phyloP scores from a whole-genome alignment of 2,113 vertebrate genomes.

The Jaculus jaculus region DNA sequence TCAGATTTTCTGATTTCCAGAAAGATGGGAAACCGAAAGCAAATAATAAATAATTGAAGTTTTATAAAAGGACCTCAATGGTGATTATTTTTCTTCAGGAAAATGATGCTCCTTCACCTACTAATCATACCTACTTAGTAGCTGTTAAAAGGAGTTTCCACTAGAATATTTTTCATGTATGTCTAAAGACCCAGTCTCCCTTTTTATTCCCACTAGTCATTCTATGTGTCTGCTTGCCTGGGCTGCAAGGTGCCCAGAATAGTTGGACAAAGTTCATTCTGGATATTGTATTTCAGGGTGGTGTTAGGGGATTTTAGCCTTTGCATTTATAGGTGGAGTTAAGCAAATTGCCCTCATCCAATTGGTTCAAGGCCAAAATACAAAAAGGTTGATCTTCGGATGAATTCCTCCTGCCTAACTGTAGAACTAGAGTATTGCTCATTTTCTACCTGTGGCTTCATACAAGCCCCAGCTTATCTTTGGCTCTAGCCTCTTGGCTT shows the following conservation, averaged over 20 bases:
- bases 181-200: neutral
- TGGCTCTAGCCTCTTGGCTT: neutral
- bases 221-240: neutral
- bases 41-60: constrained; percentile 47
- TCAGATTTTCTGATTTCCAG: constrained; percentile 39
- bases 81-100: constrained; percentile 28
- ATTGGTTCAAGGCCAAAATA: neutral
- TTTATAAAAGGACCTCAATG: neutral
- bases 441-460: neutral
- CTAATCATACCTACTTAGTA: neutral
- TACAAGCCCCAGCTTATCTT: neutral
- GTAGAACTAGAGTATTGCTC: neutral
- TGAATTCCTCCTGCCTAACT: neutral
- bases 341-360: neutral
- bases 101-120: neutral
- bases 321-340: neutral
- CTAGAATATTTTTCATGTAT: neutral
- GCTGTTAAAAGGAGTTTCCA: neutral
- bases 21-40: constrained; percentile 42
- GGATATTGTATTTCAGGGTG: neutral
- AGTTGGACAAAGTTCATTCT: neutral
- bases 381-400: neutral
- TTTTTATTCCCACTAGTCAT: neutral
- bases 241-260: neutral
- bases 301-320: neutral